Evolutionary conservation across 2,113 vertebrate genomes (phyloP).

Genomic region (Crotalus helleri): DNA sequence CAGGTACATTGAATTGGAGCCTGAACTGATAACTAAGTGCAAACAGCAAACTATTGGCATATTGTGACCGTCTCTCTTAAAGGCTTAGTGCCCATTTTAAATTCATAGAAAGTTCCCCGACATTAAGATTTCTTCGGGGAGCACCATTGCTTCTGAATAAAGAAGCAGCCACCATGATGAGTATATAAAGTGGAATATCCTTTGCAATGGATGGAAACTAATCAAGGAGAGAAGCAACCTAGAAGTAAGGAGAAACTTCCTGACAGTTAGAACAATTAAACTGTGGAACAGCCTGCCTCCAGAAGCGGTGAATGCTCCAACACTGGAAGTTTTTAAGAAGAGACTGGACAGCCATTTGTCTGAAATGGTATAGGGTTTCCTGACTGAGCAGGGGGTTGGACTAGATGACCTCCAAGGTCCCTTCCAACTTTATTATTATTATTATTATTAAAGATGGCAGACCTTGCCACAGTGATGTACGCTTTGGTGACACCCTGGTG

Average conservation of each 20-base stretch:
- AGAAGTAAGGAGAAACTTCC: too few species aligned
- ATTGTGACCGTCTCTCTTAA: neutral
- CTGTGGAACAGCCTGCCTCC: too few species aligned
- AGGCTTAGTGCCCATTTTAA: neutral
- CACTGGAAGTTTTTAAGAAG: too few species aligned
- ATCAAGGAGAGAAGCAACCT: too few species aligned
- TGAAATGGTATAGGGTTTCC: too few species aligned
- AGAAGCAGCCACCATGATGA: neutral
- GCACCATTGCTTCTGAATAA: neutral
- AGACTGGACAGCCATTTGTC: too few species aligned
- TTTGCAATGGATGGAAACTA: too few species aligned
- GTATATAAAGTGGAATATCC: neutral
- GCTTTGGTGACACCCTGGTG: neutral
- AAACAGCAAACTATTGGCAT: neutral
- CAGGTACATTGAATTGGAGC: neutral
- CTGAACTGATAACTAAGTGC: neutral
- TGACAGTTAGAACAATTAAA: too few species aligned
- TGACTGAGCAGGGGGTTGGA: too few species aligned
- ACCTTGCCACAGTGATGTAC: neutral
- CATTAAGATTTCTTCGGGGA: neutral
- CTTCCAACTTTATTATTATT: too few species aligned
- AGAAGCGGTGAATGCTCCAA: too few species aligned
- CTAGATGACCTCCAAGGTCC: too few species aligned
- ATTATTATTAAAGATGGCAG: neutral
- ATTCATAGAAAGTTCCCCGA: neutral